phyloP scores from a whole-genome alignment of 2,113 vertebrate species.

The Vombatus ursinus region DNA sequence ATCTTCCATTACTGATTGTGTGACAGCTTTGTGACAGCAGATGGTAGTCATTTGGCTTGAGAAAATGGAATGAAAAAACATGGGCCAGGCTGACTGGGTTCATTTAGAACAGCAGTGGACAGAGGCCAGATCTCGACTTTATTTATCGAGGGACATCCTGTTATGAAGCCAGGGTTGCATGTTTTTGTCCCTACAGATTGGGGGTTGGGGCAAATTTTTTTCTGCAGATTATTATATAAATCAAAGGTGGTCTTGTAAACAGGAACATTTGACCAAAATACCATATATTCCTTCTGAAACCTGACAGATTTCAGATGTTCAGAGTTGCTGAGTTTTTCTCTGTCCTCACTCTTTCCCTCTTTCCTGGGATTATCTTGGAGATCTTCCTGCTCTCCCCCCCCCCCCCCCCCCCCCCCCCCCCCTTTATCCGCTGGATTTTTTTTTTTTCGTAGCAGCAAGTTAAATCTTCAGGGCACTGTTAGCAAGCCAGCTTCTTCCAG shows the following conservation, averaged over 20 bases:
- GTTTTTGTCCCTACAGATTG: slow-evolving; percentile 71
- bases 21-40: slow-evolving; percentile 90
- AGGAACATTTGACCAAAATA: slow-evolving; percentile 70
- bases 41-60: slow-evolving; percentile 89
- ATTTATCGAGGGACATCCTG: slow-evolving; percentile 82
- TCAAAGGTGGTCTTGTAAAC: slow-evolving; percentile 72
- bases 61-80: slow-evolving; percentile 86
- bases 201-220: slow-evolving; percentile 65
- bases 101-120: slow-evolving; percentile 87
- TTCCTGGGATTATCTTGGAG: slow-evolving; percentile 34
- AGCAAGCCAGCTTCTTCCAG: slow-evolving; percentile 58
- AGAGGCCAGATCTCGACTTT: slow-evolving; percentile 86
- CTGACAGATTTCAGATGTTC: slow-evolving; percentile 64
- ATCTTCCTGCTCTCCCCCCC: slow-evolving; percentile 40
- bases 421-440: slow-evolving; percentile 53
- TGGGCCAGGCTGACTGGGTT: slow-evolving; percentile 83
- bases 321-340: slow-evolving; percentile 31
- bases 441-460: slow-evolving; percentile 58
- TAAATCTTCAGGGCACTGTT: slow-evolving; percentile 67
- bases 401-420: slow-evolving; percentile 54
- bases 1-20: slow-evolving; percentile 85
- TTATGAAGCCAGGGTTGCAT: slow-evolving; percentile 81
- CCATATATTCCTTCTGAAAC: slow-evolving; percentile 55
- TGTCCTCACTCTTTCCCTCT: not conserved
- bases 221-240: slow-evolving; percentile 71